phyloP scores from a whole-genome alignment of 1,140 invertebrate genomes.

The Eufriesea mexicana region DNA sequence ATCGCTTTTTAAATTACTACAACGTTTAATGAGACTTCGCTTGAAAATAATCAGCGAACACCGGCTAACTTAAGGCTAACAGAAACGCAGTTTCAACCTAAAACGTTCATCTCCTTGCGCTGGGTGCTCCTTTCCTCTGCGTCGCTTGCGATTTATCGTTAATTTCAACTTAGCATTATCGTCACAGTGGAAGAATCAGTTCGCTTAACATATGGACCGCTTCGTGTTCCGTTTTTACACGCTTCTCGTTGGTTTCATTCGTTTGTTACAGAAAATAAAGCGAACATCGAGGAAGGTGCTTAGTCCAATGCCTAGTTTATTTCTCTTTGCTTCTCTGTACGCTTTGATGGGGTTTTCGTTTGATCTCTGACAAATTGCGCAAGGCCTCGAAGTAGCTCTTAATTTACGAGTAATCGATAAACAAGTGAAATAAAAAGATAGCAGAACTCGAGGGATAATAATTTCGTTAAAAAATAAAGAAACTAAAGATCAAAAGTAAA shows the following conservation, averaged over 20 bases:
- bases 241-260: background rate
- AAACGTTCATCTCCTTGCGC: background rate
- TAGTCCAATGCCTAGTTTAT: background rate
- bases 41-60: background rate
- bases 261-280: background rate
- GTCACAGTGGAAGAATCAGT: background rate
- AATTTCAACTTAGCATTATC: background rate
- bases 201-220: background rate
- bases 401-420: background rate
- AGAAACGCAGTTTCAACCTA: background rate
- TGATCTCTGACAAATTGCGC: slow-evolving; percentile 1
- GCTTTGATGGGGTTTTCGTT: slow-evolving; percentile 25
- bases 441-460: background rate
- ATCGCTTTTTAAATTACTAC: background rate
- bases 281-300: background rate
- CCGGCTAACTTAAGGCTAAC: background rate
- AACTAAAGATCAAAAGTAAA: background rate
- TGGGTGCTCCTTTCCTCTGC: background rate
- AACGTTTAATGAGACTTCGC: background rate
- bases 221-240: background rate
- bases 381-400: slow-evolving; percentile 21
- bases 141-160: background rate
- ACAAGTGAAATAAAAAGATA: background rate
- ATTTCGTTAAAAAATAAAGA: background rate
- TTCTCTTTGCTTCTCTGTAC: background rate